These are phyloP conservation scores for Epinephelus coioides DNA, from an alignment of 2,797 vertebrate genomes.

Conservation along the genomic window DNA sequence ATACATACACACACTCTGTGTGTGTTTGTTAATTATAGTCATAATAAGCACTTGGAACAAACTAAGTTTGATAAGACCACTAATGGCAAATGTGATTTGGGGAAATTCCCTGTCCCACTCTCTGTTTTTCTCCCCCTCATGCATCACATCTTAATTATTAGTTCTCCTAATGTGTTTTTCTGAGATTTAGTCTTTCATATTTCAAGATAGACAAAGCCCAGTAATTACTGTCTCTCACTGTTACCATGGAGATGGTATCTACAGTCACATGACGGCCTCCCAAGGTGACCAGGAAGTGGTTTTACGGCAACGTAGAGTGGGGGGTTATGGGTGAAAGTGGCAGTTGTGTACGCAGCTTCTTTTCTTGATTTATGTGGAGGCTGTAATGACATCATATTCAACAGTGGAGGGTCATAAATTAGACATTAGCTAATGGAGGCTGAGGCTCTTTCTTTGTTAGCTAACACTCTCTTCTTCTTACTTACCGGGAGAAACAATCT, in stretches of 20 bases:
- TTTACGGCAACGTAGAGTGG: constrained; percentile 55
- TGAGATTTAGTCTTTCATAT: constrained; percentile 66
- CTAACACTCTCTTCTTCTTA: neutral
- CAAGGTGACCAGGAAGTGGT: constrained; percentile 86
- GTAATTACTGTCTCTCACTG: constrained; percentile 76
- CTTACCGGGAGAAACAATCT: neutral
- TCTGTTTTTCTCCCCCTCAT: constrained; percentile 46
- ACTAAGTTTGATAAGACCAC: constrained; percentile 74
- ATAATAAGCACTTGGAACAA: constrained; percentile 60
- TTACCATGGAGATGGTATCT: constrained; percentile 71
- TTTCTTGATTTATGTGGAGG: constrained; percentile 77
- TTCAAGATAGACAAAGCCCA: constrained; percentile 57
- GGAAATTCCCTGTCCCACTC: constrained; percentile 53
- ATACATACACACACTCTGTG: constrained; percentile 29
- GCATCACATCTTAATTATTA: constrained; percentile 80
- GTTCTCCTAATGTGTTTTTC: constrained; percentile 72
- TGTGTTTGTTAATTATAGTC: constrained; percentile 71
- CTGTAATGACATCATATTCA: constrained; percentile 80
- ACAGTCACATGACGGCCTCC: constrained; percentile 67
- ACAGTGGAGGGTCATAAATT: constrained; percentile 76
- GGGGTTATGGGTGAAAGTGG: constrained; percentile 62
- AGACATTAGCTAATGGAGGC: constrained; percentile 76
- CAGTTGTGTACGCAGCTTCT: constrained; percentile 51
- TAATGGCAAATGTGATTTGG: constrained; percentile 80
- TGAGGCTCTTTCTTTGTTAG: constrained; percentile 70